Base-by-base conservation (phyloP, 2,888 invertebrate genomes). In the Acrocyrtus sp. region DNA sequence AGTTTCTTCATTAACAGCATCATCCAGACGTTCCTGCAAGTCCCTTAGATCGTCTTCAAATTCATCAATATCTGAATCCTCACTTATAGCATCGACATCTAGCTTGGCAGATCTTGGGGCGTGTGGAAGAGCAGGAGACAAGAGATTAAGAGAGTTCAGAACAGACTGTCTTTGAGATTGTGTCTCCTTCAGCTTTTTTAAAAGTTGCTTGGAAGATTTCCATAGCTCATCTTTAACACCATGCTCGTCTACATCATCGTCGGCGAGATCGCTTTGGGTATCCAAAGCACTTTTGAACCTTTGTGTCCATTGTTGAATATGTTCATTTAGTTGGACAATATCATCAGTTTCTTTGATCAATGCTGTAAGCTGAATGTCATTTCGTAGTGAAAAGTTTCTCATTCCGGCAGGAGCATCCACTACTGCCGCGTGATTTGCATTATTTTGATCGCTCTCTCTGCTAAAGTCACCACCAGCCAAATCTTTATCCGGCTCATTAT, bases 311-410 rank as follows among this genome's bases (percentile, higher is more conserved):
- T 70, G 41, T 24, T 74, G 57, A 22, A 74, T 65, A 15, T 65
- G 58, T n/a, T 39, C 60, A 39, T 74, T 65, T 39, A 74, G 39
- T 27, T 45, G 26, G 19, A 74, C n/a, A 12, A 65, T 58, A n/a
- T 61, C 69, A 5, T 74, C 74, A 0, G 69, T 51, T 43, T 74
- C 74, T 27, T 54, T 51, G 6, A 74, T 54, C 24, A 74, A 45
- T 2, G 39, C 3, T 15, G 19, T 26, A 2, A 56, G 50, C n/a
- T 60, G 45, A 12, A 6, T 6, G n/a, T 70, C 54, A 51, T 29
- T 53, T 3, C 65, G 26, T 15, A 41, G 26, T 10, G 47, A 39
- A n/a, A 61, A 53, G n/a, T 58, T 58, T 21, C 22, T 26, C 53
- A 65, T 65, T 6, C 60, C 65, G 22, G 41, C 56, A 8, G 43